Conservation (phyloP, 2,797 vertebrate genomes). For the Molothrus aeneus region DNA sequence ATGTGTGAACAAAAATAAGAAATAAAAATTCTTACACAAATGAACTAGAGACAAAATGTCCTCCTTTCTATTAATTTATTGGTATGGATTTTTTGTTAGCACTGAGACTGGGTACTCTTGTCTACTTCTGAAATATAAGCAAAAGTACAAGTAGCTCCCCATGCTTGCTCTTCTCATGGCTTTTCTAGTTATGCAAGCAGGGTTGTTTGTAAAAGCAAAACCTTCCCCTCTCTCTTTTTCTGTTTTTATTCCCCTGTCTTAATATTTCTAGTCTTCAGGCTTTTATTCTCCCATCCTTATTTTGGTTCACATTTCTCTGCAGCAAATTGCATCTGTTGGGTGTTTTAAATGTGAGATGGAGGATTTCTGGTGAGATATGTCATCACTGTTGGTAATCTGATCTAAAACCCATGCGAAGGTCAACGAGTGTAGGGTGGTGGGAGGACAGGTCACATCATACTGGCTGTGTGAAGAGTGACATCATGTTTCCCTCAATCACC, state of each 20-base stretch:
- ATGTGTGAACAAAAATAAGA: not conserved
- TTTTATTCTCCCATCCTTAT: not conserved
- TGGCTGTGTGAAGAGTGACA: not conserved
- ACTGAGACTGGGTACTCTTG: not conserved
- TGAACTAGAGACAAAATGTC: not conserved
- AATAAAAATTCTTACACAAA: not conserved
- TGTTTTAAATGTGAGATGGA: not conserved
- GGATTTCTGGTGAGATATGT: not conserved
- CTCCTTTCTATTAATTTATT: not conserved
- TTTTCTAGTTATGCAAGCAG: not conserved
- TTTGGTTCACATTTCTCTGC: not conserved
- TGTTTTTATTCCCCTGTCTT: not conserved
- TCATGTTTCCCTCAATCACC: accelerated
- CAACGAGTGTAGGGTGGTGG: not conserved
- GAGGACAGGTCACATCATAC: not conserved
- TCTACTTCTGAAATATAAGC: not conserved
- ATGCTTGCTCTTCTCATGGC: not conserved
- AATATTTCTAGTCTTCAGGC: not conserved
- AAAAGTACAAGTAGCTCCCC: not conserved
- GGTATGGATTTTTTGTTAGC: not conserved
- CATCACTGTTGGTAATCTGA: not conserved
- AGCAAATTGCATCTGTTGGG: not conserved
- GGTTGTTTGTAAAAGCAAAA: not conserved
- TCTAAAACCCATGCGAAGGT: not conserved
- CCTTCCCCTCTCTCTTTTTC: not conserved